Base-by-base conservation (phyloP, 2,888 invertebrate genomes). In the Calliopum simillimum region DNA sequence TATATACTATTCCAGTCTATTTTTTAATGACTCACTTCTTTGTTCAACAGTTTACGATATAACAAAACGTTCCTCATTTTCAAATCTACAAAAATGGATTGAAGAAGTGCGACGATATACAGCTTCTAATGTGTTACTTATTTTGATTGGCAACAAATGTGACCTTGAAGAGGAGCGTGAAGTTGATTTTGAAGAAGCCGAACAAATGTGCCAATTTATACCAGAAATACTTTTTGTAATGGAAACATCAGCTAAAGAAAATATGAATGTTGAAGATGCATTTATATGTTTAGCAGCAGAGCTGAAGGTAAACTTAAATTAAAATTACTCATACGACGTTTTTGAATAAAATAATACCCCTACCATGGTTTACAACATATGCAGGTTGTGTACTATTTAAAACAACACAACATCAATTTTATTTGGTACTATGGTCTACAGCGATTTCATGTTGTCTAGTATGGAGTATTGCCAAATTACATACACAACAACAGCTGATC, bases 41-140 rank as follows among this genome's bases (percentile, higher is more conserved):
- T 56, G 55, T 33, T 19, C 46, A 62, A n/a, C 86, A 92, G 98
- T 96, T 44, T 98, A 98, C 86, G 98, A 98, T 86, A 95, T 98
- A 76, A 97, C 98, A 72, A 97, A 96, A 83, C 89, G 95, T 71
- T 92, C 96, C 67, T 94, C 97, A 55, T 98, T 98, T 87, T 89
- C 96, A 74, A 96, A 94, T 78, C 88, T 98, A 68, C 94, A 96
- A 84, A 91, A 96, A 84, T 98, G 98, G 98, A 93, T 98, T 75
- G 98, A 98, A 82, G 98, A 98, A 88, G 95, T 98, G 2, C 89
- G 96, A 76, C 91, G 94, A 81, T 98, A 98, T 83, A 96, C 98
- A 66, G 96, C 97, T 21, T 94, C 94, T 41, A 94, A 95, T 84
- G 96, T 97, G 43, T 91, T 97, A 74, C 91, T 98, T 73, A 92